These are phyloP conservation scores for Trinectes maculatus DNA, from an alignment of 2,113 vertebrate species.

Conservation along the genomic window DNA sequence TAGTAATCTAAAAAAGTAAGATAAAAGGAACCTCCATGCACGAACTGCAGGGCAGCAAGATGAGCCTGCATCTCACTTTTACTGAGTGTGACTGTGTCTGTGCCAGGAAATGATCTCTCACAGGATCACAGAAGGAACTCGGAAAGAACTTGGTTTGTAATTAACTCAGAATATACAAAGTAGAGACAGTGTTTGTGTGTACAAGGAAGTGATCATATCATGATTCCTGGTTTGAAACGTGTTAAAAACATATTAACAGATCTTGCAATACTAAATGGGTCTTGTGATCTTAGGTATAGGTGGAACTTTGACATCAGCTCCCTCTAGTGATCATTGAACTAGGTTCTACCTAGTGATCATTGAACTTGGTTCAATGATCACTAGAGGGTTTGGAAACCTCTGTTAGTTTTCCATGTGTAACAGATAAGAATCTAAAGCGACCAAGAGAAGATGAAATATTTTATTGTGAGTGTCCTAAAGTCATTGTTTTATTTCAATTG, in stretches of 20 bases:
- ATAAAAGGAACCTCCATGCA: constrained; percentile 14
- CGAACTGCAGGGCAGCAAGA: constrained; percentile 12
- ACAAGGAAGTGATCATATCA: too few species aligned
- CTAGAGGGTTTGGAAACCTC: too few species aligned
- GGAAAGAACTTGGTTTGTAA: constrained; percentile 1
- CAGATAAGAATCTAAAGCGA: background rate
- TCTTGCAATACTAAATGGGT: too few species aligned
- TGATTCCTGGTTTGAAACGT: too few species aligned
- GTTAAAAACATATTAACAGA: too few species aligned
- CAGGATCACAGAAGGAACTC: background rate
- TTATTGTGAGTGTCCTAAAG: constrained; percentile 15
- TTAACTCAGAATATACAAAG: constrained; percentile 3
- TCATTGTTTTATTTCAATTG: constrained; percentile 11
- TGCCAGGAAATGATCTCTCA: constrained; percentile 17
- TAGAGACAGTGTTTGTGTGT: background rate
- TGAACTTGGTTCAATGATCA: too few species aligned
- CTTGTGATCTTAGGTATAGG: too few species aligned
- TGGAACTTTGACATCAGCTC: too few species aligned
- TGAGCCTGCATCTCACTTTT: background rate
- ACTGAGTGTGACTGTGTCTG: background rate
- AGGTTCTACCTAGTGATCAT: too few species aligned
- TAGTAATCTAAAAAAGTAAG: constrained; percentile 13
- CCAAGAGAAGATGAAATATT: background rate
- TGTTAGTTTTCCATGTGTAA: background rate
- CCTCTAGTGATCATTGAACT: too few species aligned